Conservation (phyloP, 2,797 vertebrate species). For the Heliangelus exortis region DNA sequence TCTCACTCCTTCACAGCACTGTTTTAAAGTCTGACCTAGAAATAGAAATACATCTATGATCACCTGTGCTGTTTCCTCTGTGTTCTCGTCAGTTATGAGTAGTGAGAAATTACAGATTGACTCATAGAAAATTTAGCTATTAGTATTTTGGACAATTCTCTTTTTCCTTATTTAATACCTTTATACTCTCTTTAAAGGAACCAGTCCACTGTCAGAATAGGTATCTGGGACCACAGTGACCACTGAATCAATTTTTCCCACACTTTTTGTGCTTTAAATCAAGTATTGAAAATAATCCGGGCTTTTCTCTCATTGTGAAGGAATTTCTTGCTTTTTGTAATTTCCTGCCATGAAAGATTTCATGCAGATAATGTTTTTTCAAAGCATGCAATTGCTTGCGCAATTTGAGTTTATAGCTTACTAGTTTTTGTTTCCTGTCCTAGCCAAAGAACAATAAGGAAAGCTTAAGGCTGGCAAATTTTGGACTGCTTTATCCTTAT, state of each 20-base stretch:
- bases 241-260: not conserved
- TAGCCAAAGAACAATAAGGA: constrained; percentile 42
- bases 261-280: not conserved
- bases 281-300: not conserved
- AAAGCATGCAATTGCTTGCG: constrained; percentile 52
- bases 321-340: constrained; percentile 61
- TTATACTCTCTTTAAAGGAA: not conserved
- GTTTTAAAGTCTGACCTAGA: not conserved
- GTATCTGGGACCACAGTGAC: not conserved
- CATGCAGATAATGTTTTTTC: constrained; percentile 61
- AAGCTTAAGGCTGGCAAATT: not conserved
- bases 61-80: not conserved
- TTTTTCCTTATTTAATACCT: not conserved
- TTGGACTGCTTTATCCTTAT: not conserved
- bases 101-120: not conserved
- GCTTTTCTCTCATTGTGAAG: constrained; percentile 21
- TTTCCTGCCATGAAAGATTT: constrained; percentile 59
- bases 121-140: not conserved
- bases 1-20: not conserved
- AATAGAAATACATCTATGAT: not conserved
- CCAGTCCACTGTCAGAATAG: not conserved
- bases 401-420: constrained; percentile 20
- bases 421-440: constrained; percentile 31
- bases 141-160: not conserved
- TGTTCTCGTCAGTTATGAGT: not conserved